phyloP scores from a whole-genome alignment of 2,888 invertebrate species.

The Lasioglossum vierecki region DNA sequence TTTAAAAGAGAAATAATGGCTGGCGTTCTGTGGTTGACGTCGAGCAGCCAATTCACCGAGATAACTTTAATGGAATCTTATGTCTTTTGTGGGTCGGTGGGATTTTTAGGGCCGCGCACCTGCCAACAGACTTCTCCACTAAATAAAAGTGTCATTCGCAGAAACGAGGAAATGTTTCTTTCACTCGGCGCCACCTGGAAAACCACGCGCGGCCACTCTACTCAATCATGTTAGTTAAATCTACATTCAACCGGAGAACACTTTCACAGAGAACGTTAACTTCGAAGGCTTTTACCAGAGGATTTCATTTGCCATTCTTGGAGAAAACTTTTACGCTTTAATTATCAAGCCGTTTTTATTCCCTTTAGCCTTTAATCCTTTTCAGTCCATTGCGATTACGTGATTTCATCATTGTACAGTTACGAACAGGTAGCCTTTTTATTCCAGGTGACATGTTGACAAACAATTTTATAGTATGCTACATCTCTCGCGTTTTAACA shows the following conservation, averaged over 20 bases:
- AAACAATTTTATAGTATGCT: neutral
- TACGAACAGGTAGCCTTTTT: neutral
- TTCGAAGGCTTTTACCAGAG: neutral
- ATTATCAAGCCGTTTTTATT: neutral
- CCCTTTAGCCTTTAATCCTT: neutral
- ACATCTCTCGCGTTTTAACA: too few relatives aligned
- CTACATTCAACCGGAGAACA: neutral
- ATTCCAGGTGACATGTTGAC: neutral
- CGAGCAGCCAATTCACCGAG: conserved; percentile 59
- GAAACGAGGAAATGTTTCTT: conserved; percentile 43
- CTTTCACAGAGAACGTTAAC: neutral
- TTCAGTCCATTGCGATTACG: neutral
- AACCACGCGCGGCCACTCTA: neutral
- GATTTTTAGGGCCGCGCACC: conserved; percentile 49
- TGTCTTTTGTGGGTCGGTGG: conserved; percentile 50
- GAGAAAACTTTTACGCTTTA: neutral
- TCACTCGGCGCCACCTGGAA: neutral
- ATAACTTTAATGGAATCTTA: conserved; percentile 68
- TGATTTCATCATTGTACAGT: neutral
- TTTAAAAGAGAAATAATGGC: conserved; percentile 55
- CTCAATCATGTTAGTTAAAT: conserved; percentile 32
- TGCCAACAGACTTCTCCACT: conserved; percentile 48
- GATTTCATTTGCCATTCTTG: neutral
- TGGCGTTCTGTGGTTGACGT: conserved; percentile 59
- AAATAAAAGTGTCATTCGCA: conserved; percentile 61